A percentile compares a stretch with the other conserved stretches of the same genome.
Evolutionary conservation across 2,888 invertebrate genomes (phyloP).

Genomic region (Cryptocephalus primarius): DNA sequence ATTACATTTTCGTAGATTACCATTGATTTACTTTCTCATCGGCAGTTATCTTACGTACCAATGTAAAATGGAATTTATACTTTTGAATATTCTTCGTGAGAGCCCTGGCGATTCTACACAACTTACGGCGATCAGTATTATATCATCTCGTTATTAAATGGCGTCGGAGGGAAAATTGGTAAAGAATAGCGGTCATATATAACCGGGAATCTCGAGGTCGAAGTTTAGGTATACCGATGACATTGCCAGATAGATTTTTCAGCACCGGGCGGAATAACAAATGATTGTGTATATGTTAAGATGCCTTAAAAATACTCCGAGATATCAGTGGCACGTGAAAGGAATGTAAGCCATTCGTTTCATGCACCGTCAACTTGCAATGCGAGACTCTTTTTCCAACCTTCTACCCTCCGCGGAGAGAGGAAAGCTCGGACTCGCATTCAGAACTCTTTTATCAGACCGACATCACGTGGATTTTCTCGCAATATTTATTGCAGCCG

Average conservation of each 20-base stretch:
- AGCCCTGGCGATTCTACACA: too few species aligned
- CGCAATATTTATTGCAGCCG: constrained; percentile 10
- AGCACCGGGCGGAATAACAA: constrained; percentile 9
- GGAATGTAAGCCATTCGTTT: constrained; percentile 30
- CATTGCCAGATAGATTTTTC: constrained; percentile 8
- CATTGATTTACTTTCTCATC: too few species aligned
- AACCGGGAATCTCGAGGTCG: too few species aligned
- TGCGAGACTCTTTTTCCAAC: constrained; percentile 16
- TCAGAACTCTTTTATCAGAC: constrained; percentile 10
- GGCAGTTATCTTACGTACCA: too few species aligned
- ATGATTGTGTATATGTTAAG: constrained; percentile 17
- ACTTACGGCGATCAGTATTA: too few species aligned
- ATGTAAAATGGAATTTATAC: too few species aligned
- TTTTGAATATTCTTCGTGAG: too few species aligned
- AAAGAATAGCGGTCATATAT: too few species aligned
- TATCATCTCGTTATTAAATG: too few species aligned
- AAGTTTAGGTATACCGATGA: constrained; percentile 4
- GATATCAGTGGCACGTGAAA: constrained; percentile 22
- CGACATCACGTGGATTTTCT: constrained; percentile 12
- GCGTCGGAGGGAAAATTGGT: too few species aligned
- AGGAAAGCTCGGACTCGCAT: constrained; percentile 5
- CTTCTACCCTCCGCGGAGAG: constrained; percentile 3
- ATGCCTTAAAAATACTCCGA: constrained; percentile 17
- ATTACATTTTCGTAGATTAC: too few species aligned
- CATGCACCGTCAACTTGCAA: constrained; percentile 33